Conservation (phyloP, 2,113 vertebrate genomes). For the Passer montanus region DNA sequence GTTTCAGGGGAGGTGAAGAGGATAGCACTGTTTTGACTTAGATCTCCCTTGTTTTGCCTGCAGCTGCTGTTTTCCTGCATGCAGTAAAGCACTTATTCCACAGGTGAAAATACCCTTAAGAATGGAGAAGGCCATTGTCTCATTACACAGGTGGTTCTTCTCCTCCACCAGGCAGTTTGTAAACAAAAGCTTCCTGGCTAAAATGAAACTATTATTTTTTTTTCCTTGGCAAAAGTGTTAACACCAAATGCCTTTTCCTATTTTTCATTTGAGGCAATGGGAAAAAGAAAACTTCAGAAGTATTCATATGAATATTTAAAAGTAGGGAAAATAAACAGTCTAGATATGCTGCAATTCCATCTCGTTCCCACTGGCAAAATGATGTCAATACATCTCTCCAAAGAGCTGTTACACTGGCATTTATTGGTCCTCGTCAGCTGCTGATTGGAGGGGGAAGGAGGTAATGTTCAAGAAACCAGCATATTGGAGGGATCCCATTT, state of each 20-base stretch:
- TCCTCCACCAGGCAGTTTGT: background rate
- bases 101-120: background rate
- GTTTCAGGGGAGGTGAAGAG: background rate
- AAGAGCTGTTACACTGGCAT: constrained; percentile 36
- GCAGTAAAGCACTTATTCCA: background rate
- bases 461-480: background rate
- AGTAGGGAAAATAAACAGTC: constrained; percentile 42
- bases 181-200: background rate
- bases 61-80: background rate
- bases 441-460: constrained; percentile 25
- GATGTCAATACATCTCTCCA: constrained; percentile 32
- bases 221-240: background rate
- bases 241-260: background rate
- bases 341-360: constrained; percentile 36
- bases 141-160: background rate
- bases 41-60: background rate
- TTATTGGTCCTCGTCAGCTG: constrained; percentile 9
- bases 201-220: background rate
- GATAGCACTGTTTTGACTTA: background rate
- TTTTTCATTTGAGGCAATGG: background rate
- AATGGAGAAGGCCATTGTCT: background rate
- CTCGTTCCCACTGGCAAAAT: constrained; percentile 32
- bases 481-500: background rate
- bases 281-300: constrained; percentile 23
- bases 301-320: constrained; percentile 55